Base-by-base conservation (phyloP, 2,113 vertebrate species). In the Eptesicus fuscus region DNA sequence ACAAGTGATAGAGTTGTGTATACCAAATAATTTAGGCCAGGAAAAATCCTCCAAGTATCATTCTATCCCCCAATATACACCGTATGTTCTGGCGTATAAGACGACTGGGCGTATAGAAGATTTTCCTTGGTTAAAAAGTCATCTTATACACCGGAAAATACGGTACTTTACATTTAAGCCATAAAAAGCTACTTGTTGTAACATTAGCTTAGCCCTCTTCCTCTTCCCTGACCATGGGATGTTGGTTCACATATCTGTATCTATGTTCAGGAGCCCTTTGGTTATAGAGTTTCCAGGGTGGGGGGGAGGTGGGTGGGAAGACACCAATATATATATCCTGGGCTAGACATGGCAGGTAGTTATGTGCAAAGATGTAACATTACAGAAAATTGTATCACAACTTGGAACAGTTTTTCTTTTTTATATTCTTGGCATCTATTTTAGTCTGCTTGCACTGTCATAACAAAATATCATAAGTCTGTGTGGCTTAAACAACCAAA, bases 281-380 rank as follows among this genome's bases (percentile, higher is more conserved):
- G 23, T 84, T n/a, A 71, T 1, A 42, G 3, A 78, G 28, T 51
- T 93, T 69, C 14, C 44, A 4, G 23, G 9, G 59, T 18, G 14
- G 17, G 18, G 7, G 7, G 56, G 23, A 9, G 23, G 4, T 9
- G 25, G 7, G 53, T 0, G 10, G 9, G 23, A 37, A 10, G 8
- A 59, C 56, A 25, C 22, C 56, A 40, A 40, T 92, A 28, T 3
- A 53, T 11, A 49, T 67, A 35, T 35, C 8, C 17, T 18, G 79
- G 22, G 23, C 18, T 69, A 78, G 30, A 67, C 30, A 2, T 78
- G 12, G 22, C 28, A 96, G 44, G 44, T 65, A 85, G 28, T 20
- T 92, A 63, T 14, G 5, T 42, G 30, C 18, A 59, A 0, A 71
- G 32, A n/a, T 6, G 35, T 23, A 63, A 9, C 3, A 70, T 53